These are phyloP conservation scores for Hydrophis major DNA, from an alignment of 2,797 vertebrate species.

Conservation along the genomic window DNA sequence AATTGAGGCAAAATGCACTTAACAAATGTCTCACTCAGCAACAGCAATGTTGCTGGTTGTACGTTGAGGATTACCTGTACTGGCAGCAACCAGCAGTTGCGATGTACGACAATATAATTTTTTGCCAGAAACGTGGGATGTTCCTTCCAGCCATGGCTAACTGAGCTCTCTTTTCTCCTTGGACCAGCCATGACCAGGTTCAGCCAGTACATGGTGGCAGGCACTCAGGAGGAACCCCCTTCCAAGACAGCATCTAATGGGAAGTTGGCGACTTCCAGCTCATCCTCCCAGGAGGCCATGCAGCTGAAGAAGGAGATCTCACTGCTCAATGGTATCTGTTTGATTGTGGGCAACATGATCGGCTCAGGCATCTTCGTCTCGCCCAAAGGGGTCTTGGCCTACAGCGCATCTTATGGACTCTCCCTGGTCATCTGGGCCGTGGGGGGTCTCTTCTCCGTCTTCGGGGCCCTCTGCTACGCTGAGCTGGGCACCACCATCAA, in stretches of 20 bases:
- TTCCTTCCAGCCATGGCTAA: neutral
- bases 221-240: neutral
- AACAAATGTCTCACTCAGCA: no score
- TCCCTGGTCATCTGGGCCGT: constrained; percentile 87
- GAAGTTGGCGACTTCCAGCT: neutral
- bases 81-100: no score
- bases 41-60: no score
- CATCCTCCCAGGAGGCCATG: constrained; percentile 70
- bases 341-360: constrained; percentile 97
- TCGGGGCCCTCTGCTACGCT: constrained; percentile 90
- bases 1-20: no score
- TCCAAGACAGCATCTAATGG: neutral
- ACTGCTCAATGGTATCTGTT: constrained; percentile 85
- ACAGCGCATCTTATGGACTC: constrained; percentile 87
- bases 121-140: no score
- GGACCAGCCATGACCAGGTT: neutral
- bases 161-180: neutral
- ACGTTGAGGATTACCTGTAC: no score
- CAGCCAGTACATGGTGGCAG: neutral
- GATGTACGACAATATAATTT: no score
- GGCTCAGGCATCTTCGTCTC: constrained; percentile 94
- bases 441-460: constrained; percentile 87
- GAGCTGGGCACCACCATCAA: constrained; percentile 93
- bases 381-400: constrained; percentile 88
- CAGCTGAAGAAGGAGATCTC: constrained; percentile 93